Evolutionary conservation across 2,888 invertebrate genomes (phyloP).

Genomic region (Himalopsyche anomala): DNA sequence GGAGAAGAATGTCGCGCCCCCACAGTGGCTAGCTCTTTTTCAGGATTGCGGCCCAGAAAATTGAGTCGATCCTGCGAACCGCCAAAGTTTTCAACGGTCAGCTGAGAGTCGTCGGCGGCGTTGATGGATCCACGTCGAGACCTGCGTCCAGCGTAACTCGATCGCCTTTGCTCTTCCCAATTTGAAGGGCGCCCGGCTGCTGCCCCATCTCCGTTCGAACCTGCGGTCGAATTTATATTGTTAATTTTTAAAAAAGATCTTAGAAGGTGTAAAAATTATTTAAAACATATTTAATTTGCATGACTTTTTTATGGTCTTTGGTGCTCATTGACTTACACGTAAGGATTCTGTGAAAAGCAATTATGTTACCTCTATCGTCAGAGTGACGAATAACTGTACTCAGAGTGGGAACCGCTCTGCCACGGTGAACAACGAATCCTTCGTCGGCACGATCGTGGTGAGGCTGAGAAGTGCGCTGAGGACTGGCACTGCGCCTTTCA

Average conservation of each 20-base stretch:
- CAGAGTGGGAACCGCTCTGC: conserved; percentile 86
- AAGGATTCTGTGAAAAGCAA: too few relatives aligned
- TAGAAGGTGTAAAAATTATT: too few relatives aligned
- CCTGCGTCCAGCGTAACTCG: conserved; percentile 87
- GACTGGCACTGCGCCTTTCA: conserved; percentile 72
- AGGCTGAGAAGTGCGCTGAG: conserved; percentile 64
- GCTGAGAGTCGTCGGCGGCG: conserved; percentile 86
- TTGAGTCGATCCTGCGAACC: conserved; percentile 90
- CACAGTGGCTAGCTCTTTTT: conserved; percentile 82
- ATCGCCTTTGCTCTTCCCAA: conserved; percentile 85
- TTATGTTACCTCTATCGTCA: conserved; percentile 66
- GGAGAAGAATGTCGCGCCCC: conserved; percentile 68
- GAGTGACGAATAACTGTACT: conserved; percentile 77
- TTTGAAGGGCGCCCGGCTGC: conserved; percentile 92
- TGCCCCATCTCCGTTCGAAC: conserved; percentile 69
- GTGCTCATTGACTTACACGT: background rate
- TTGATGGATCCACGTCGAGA: conserved; percentile 90
- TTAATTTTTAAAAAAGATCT: background rate
- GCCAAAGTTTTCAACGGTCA: conserved; percentile 95
- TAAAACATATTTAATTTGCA: too few relatives aligned
- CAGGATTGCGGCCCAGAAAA: conserved; percentile 89
- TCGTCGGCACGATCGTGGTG: conserved; percentile 73
- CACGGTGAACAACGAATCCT: conserved; percentile 89
- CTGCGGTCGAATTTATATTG: conserved; percentile 11
- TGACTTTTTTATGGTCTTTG: too few relatives aligned